Base-by-base conservation (phyloP, 2,888 invertebrate genomes). In the Cryptocheilus praepositus region DNA sequence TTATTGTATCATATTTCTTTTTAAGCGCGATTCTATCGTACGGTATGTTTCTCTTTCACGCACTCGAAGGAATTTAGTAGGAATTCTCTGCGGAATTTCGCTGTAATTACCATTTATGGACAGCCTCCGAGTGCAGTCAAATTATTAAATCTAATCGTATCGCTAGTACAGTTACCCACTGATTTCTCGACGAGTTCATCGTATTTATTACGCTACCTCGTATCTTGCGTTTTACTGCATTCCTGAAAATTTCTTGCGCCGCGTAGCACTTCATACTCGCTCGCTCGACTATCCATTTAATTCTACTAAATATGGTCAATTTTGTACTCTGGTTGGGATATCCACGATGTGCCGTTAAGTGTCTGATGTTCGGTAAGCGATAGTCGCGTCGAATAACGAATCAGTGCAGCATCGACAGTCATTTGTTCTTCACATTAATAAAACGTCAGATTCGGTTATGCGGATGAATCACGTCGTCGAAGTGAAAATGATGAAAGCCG, bases 311-410 rank as follows among this genome's bases (percentile, higher is more conserved):
- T 54, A 56, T 61, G 67, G 66, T 51, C 64, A 72, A 75, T 72
- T 77, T 77, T 77, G 77, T 77, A 77, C 77, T 77, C 73, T 70
- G 54, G 52, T 55, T 55, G 70, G 64, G 59, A 67, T 56, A 58
- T 65, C 52, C 44, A 22, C 43, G 53, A 54, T 22, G 44, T 44
- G 16, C 61, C 55, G 54, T 25, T 59, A 55, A 51, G 63, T 71
- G 54, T n/a, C 44, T 61, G 65, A 59, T 68, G 36, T 36, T 36
- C 13, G 36, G 13, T 36, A 36, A 36, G 3, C 11, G 11, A 36
- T 36, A 36, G 7, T 36, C 1, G 8, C 8, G 36, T 36, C 36
- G 13, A 36, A 11, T 36, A 7, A 11, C 1, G 11, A 7, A 36
- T 11, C 11, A 25, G 5, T 25, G 25, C 25, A 25, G 25, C 25